Conservation (phyloP, 1,140 invertebrate genomes). For the Oedothorax gibbosus region DNA sequence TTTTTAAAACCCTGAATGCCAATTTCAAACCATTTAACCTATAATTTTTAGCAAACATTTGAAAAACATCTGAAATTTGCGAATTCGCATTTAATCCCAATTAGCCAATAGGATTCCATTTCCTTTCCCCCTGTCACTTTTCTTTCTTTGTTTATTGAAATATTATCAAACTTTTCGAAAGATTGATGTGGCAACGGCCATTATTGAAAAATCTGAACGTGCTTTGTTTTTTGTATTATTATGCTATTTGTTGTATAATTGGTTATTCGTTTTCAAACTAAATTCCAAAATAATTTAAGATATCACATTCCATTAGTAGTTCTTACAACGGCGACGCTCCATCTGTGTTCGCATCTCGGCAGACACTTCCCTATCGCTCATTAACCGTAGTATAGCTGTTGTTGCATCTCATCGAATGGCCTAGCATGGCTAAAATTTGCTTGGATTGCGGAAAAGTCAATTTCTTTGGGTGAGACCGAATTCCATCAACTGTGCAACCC, state of each 20-base stretch:
- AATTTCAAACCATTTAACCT: too few relatives aligned
- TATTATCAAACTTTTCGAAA: constrained; percentile 10
- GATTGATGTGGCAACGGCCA: constrained; percentile 39
- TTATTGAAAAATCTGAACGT: constrained; percentile 50
- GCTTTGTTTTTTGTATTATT: constrained; percentile 59
- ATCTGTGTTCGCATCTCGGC: background rate
- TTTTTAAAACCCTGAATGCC: too few relatives aligned
- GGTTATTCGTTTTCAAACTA: constrained; percentile 13
- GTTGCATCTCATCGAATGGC: constrained; percentile 53
- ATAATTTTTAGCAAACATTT: too few relatives aligned
- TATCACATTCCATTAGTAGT: background rate
- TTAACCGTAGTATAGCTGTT: constrained; percentile 45
- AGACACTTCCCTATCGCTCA: background rate
- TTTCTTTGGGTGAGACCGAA: constrained; percentile 36
- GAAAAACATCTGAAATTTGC: too few relatives aligned
- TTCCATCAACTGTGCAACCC: background rate
- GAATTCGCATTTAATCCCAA: too few relatives aligned
- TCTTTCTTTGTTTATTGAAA: background rate
- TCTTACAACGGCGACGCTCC: background rate
- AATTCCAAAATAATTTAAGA: background rate
- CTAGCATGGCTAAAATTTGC: constrained; percentile 52
- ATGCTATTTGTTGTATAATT: constrained; percentile 26
- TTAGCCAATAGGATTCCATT: background rate
- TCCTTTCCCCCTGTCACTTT: background rate
- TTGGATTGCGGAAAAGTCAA: constrained; percentile 30